Evolutionary conservation across 2,888 invertebrate genomes (phyloP).

Genomic region (Ferdinandea cuprea): DNA sequence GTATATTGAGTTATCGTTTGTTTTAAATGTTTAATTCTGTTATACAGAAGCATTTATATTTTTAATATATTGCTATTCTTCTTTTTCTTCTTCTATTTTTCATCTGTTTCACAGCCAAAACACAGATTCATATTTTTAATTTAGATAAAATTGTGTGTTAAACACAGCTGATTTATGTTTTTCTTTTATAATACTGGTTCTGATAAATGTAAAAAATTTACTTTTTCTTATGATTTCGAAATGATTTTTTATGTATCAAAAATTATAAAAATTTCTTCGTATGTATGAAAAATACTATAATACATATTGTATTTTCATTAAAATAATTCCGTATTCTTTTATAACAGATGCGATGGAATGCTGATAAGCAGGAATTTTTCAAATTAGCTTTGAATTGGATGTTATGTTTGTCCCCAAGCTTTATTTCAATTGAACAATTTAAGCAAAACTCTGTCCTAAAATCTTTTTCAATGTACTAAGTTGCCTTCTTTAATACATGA

Average conservation of each 20-base stretch:
- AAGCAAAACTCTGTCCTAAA: too few relatives aligned
- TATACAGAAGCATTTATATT: slow-evolving; percentile 61
- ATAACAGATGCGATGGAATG: too few relatives aligned
- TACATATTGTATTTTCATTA: neutral
- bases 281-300: neutral
- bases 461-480: too few relatives aligned
- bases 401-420: neutral
- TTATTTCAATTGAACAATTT: neutral
- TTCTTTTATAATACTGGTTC: slow-evolving; percentile 44
- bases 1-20: slow-evolving; percentile 61
- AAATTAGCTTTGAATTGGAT: neutral
- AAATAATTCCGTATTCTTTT: too few relatives aligned
- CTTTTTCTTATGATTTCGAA: neutral
- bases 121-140: slow-evolving; percentile 80
- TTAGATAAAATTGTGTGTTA: slow-evolving; percentile 24
- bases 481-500: neutral
- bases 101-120: slow-evolving; percentile 83
- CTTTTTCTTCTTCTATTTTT: slow-evolving; percentile 32
- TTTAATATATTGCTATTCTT: slow-evolving; percentile 58
- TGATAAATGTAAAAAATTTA: slow-evolving; percentile 3
- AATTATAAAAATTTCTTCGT: neutral
- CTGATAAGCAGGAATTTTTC: too few relatives aligned
- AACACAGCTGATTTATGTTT: slow-evolving; percentile 2
- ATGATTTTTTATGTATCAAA: slow-evolving; percentile 1
- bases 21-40: slow-evolving; percentile 65